phyloP scores from a whole-genome alignment of 2,888 invertebrate species.

The Sphaeridia pumilis region DNA sequence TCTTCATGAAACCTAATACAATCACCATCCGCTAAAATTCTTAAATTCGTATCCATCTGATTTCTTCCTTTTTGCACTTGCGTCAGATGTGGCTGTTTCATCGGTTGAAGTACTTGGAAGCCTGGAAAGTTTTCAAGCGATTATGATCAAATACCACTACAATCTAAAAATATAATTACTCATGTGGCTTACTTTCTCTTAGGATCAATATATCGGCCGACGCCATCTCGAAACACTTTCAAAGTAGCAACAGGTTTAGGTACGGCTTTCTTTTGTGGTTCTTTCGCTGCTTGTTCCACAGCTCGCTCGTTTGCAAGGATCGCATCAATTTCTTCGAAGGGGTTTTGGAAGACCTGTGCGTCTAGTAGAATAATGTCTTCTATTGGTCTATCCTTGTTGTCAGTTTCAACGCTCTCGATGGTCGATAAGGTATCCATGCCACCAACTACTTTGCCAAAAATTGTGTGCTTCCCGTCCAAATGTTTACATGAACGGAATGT shows the following conservation, averaged over 20 bases:
- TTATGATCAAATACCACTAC: no score
- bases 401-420: slow-evolving; percentile 86
- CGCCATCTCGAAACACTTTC: slow-evolving; percentile 67
- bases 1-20: no score
- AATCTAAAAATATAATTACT: no score
- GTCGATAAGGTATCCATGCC: slow-evolving; percentile 82
- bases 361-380: slow-evolving; percentile 73
- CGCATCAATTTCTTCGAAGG: slow-evolving; percentile 86
- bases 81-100: slow-evolving; percentile 41
- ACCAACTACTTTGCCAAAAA: slow-evolving; percentile 95
- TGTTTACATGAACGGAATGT: slow-evolving; percentile 94
- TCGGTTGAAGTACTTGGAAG: slow-evolving; percentile 35
- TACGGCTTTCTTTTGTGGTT: slow-evolving; percentile 37
- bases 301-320: slow-evolving; percentile 60
- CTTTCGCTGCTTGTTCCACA: slow-evolving; percentile 56
- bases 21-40: slow-evolving; percentile 59
- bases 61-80: slow-evolving; percentile 47
- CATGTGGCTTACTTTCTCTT: slow-evolving; percentile 30
- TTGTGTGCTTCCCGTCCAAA: slow-evolving; percentile 90
- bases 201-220: slow-evolving; percentile 77
- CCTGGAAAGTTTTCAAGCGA: slow-evolving; percentile 39
- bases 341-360: slow-evolving; percentile 83
- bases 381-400: slow-evolving; percentile 85
- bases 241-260: slow-evolving; percentile 40
- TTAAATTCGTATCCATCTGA: slow-evolving; percentile 47